phyloP scores from a whole-genome alignment of 2,113 vertebrate genomes.

The Mobula hypostoma region DNA sequence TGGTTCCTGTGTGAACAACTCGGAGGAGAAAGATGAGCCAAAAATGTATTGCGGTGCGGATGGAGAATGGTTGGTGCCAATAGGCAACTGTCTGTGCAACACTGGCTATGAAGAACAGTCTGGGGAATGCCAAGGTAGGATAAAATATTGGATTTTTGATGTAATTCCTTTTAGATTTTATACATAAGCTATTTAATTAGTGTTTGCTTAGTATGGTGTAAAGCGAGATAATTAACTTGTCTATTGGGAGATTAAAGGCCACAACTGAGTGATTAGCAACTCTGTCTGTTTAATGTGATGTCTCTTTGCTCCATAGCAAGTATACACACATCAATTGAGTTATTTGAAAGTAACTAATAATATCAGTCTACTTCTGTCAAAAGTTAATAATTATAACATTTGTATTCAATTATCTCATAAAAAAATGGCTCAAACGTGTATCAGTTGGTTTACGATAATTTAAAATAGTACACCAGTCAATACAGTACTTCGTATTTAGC shows the following conservation, averaged over 20 bases:
- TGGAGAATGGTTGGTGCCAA: constrained; percentile 96
- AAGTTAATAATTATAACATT: constrained; percentile 22
- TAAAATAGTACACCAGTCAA: not conserved
- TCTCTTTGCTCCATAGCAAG: constrained; percentile 49
- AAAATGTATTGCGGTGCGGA: constrained; percentile 99
- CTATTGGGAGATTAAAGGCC: constrained; percentile 62
- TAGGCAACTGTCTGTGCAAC: constrained; percentile 93
- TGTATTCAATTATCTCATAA: not conserved
- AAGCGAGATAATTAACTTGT: constrained; percentile 69
- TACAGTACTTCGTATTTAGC: not conserved
- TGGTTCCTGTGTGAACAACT: constrained; percentile 94
- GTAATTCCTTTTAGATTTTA: constrained; percentile 49
- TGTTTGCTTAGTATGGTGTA: constrained; percentile 66
- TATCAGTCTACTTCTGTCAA: constrained; percentile 6
- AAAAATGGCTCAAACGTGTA: not conserved
- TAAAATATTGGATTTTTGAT: constrained; percentile 46
- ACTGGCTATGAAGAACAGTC: constrained; percentile 86
- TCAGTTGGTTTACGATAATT: not conserved
- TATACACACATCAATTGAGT: constrained; percentile 43
- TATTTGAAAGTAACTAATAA: constrained; percentile 40
- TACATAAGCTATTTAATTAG: constrained; percentile 60
- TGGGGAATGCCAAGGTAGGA: constrained; percentile 89
- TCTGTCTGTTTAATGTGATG: constrained; percentile 61
- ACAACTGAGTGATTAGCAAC: constrained; percentile 59
- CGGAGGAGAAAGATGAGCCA: constrained; percentile 91